Conservation (phyloP, 2,797 vertebrate species). For the Macropodus opercularis region DNA sequence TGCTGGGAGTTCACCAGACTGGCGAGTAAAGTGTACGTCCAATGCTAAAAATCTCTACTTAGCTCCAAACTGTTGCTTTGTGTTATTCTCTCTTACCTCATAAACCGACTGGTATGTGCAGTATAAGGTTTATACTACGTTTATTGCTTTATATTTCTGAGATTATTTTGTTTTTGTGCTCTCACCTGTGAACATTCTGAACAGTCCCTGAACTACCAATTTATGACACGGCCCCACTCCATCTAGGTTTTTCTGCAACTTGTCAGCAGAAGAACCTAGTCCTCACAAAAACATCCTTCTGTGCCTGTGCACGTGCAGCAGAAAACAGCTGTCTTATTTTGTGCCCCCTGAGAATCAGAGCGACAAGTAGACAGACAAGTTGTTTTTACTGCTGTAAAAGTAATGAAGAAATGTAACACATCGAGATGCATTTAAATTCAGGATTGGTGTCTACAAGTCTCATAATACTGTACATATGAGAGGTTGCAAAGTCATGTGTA, state of each 20-base stretch:
- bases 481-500: constrained; percentile 11
- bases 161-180: constrained; percentile 4
- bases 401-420: constrained; percentile 32
- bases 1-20: constrained; percentile 10
- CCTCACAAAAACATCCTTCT: constrained; percentile 26
- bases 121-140: constrained; percentile 16
- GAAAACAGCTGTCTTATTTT: constrained; percentile 13
- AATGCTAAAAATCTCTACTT: constrained; percentile 5
- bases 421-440: constrained; percentile 40
- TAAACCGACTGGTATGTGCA: not conserved
- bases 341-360: constrained; percentile 8
- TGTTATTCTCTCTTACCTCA: constrained; percentile 17
- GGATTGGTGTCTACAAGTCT: constrained; percentile 22
- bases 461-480: constrained; percentile 31
- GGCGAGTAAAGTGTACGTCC: constrained; percentile 6
- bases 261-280: constrained; percentile 24
- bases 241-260: constrained; percentile 26
- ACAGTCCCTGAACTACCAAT: constrained; percentile 20
- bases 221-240: constrained; percentile 12
- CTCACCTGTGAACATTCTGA: constrained; percentile 26
- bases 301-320: constrained; percentile 11
- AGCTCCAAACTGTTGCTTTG: constrained; percentile 4
- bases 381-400: constrained; percentile 30
- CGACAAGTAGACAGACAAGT: constrained; percentile 16
- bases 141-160: constrained; percentile 13